phyloP scores from a whole-genome alignment of 2,113 vertebrate genomes.

The Nicator chloris region DNA sequence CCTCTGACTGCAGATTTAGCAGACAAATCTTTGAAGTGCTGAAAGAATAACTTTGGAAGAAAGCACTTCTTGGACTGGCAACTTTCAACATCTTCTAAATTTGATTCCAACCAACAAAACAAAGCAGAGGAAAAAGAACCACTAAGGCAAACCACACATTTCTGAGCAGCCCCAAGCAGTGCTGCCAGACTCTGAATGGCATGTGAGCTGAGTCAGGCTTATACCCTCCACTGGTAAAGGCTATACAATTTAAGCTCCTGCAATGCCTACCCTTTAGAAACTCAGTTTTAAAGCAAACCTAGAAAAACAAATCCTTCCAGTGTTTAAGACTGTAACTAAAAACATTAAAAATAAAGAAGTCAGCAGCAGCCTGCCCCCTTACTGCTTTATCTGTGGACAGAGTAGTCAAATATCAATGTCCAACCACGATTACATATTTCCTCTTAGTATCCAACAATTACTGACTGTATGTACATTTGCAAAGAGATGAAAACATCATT shows the following conservation, averaged over 20 bases:
- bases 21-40: constrained; percentile 10
- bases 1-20: not conserved
- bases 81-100: constrained; percentile 51
- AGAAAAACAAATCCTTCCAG: not conserved
- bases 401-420: constrained; percentile 1
- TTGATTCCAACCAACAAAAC: constrained; percentile 48
- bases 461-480: not conserved
- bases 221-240: constrained; percentile 2
- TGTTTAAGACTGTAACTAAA: not conserved
- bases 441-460: constrained; percentile 11
- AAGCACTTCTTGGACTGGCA: constrained; percentile 10
- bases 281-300: not conserved
- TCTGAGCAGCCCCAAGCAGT: constrained; percentile 58
- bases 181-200: constrained; percentile 39
- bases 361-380: not conserved
- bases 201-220: constrained; percentile 39
- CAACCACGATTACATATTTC: constrained; percentile 5
- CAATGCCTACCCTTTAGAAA: not conserved
- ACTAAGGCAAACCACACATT: constrained; percentile 59
- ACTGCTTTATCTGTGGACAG: not conserved
- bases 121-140: constrained; percentile 42
- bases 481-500: not conserved
- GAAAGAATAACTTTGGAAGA: constrained; percentile 37
- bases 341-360: not conserved
- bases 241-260: not conserved